phyloP scores from a whole-genome alignment of 2,888 invertebrate species.

The Beris morrisii region DNA sequence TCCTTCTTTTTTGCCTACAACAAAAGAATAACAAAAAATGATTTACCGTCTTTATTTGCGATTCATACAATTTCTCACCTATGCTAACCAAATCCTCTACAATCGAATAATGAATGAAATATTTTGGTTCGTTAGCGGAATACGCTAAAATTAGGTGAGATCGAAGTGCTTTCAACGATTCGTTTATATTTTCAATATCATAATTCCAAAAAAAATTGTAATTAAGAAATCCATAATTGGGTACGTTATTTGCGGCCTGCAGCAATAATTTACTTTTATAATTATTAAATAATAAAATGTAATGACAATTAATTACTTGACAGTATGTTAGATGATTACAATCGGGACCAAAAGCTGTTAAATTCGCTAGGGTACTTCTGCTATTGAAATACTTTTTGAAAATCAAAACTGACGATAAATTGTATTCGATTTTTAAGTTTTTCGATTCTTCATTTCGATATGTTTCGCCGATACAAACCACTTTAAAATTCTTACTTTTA shows the following conservation, averaged over 20 bases:
- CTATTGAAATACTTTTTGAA: slow-evolving; percentile 48
- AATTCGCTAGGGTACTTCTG: slow-evolving; percentile 46
- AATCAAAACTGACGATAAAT: slow-evolving; percentile 52
- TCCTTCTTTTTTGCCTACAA: slow-evolving; percentile 11
- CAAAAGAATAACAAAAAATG: not conserved
- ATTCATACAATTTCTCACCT: slow-evolving; percentile 33
- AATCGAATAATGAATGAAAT: slow-evolving; percentile 54
- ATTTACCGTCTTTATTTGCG: slow-evolving; percentile 36
- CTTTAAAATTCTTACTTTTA: slow-evolving; percentile 49
- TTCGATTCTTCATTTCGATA: slow-evolving; percentile 34
- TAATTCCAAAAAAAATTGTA: slow-evolving; percentile 46
- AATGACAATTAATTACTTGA: slow-evolving; percentile 43
- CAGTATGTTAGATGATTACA: slow-evolving; percentile 52
- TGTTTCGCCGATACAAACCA: slow-evolving; percentile 47
- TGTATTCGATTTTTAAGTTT: slow-evolving; percentile 47
- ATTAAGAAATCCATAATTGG: slow-evolving; percentile 52
- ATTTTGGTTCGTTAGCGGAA: slow-evolving; percentile 64
- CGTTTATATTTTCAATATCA: slow-evolving; percentile 46
- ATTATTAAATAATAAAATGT: not conserved
- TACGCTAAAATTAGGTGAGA: slow-evolving; percentile 65
- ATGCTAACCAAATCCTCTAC: slow-evolving; percentile 18
- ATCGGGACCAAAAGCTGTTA: slow-evolving; percentile 55
- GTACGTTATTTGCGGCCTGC: slow-evolving; percentile 49
- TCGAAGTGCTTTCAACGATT: slow-evolving; percentile 60
- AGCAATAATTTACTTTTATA: slow-evolving; percentile 16